Evolutionary conservation across 2,113 vertebrate genomes (phyloP).

Genomic region (Phyllopteryx taeniolatus): DNA sequence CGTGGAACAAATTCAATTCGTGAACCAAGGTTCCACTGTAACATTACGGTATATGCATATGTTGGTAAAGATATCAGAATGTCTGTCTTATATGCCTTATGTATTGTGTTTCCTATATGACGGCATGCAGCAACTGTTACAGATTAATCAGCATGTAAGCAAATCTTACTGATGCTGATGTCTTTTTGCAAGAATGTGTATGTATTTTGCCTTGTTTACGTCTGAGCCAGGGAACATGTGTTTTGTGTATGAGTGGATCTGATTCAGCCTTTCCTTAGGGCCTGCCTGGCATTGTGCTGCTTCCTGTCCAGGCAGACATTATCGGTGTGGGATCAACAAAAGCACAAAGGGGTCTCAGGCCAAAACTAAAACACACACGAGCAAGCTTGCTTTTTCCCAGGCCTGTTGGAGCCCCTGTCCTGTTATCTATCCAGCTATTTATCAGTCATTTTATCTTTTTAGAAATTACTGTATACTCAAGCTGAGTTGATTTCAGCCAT

Average conservation of each 20-base stretch:
- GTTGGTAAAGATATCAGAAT: not conserved
- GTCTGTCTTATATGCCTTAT: not conserved
- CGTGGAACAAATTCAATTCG: too few species aligned
- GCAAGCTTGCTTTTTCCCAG: constrained; percentile 44
- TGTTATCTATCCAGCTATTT: constrained; percentile 18
- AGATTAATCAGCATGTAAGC: not conserved
- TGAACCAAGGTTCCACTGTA: too few species aligned
- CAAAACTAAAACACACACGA: constrained; percentile 16
- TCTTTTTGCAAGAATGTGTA: not conserved
- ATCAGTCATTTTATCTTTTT: constrained; percentile 23
- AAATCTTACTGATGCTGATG: not conserved
- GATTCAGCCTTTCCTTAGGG: constrained; percentile 56
- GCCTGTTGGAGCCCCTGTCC: constrained; percentile 41
- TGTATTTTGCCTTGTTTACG: constrained; percentile 16
- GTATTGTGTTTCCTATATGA: not conserved
- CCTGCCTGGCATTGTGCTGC: constrained; percentile 67
- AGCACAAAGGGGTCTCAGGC: constrained; percentile 50
- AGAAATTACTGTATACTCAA: not conserved
- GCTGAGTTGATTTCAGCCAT: not conserved
- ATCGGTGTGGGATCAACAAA: constrained; percentile 63
- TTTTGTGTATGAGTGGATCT: constrained; percentile 26
- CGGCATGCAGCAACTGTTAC: not conserved
- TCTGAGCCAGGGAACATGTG: constrained; percentile 17
- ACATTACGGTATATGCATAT: not conserved
- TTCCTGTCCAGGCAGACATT: constrained; percentile 61